These are phyloP conservation scores for Batillaria attramentaria DNA, from an alignment of 1,140 invertebrate species.

Conservation along the genomic window DNA sequence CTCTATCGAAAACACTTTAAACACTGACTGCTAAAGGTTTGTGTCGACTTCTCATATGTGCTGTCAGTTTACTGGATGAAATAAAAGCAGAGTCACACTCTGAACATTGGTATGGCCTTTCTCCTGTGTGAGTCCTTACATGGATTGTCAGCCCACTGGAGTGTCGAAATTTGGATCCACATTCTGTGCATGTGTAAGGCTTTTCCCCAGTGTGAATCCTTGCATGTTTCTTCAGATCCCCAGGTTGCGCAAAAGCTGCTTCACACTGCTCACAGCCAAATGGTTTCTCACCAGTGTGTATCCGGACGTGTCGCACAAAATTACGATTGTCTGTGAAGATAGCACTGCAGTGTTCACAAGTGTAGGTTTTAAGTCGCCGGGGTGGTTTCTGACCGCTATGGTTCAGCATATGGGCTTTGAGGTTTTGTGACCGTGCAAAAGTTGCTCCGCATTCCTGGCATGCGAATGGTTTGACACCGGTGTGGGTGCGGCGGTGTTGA, in stretches of 20 bases:
- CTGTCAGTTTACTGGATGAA: conserved; percentile 54
- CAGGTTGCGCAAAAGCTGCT: conserved; percentile 28
- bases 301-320: conserved; percentile 31
- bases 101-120: conserved; percentile 64
- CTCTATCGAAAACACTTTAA: too few species aligned
- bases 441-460: conserved; percentile 67
- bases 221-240: conserved; percentile 30
- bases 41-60: conserved; percentile 59
- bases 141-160: conserved; percentile 33
- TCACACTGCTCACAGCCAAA: conserved; percentile 69
- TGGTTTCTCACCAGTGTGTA: conserved; percentile 66
- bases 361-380: conserved; percentile 43
- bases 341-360: conserved; percentile 68
- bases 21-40: too few species aligned
- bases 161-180: conserved; percentile 52
- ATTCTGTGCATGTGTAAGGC: conserved; percentile 67
- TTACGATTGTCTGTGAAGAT: conserved; percentile 24
- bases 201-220: conserved; percentile 66
- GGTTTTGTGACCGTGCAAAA: conserved; percentile 23
- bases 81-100: conserved; percentile 60
- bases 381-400: conserved; percentile 65
- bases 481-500: conserved; percentile 57
- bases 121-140: conserved; percentile 63
- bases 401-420: conserved; percentile 38
- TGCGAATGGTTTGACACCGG: conserved; percentile 62